Conservation (phyloP, 2,113 vertebrate genomes). For the Dicentrarchus labrax region DNA sequence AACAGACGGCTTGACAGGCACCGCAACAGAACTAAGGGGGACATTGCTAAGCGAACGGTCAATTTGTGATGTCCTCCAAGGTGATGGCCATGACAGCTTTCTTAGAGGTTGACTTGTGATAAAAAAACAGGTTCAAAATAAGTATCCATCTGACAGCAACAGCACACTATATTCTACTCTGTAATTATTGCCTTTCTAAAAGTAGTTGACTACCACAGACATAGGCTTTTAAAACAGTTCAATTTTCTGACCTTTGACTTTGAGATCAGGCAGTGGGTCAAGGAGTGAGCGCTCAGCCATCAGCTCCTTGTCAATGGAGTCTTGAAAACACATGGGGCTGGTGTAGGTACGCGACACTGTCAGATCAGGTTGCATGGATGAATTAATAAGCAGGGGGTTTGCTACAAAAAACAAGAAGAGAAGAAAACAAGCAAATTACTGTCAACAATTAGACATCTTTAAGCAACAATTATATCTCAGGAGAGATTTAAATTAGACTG, state of each 20-base stretch:
- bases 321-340: slow-evolving; percentile 97
- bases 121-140: slow-evolving; percentile 16
- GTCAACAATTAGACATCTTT: slow-evolving; percentile 13
- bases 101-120: slow-evolving; percentile 16
- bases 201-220: not conserved
- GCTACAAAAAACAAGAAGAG: slow-evolving; percentile 80
- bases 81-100: slow-evolving; percentile 26
- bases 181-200: slow-evolving; percentile 3
- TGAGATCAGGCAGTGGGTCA: slow-evolving; percentile 93
- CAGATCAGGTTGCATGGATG: slow-evolving; percentile 93
- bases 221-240: slow-evolving; percentile 3
- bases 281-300: slow-evolving; percentile 86
- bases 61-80: slow-evolving; percentile 13
- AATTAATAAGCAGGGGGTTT: slow-evolving; percentile 94
- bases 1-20: not conserved
- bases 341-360: slow-evolving; percentile 94
- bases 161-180: not conserved
- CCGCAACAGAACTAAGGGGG: not conserved
- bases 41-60: not conserved
- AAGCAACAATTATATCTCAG: slow-evolving; percentile 2
- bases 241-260: slow-evolving; percentile 92
- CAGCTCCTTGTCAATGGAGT: slow-evolving; percentile 94
- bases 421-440: slow-evolving; percentile 12
- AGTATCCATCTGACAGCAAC: slow-evolving; percentile 19
- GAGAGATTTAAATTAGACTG: not conserved